Percentiles rank a stretch among this genome's conserved stretches.
These are phyloP conservation scores for Uloborus plumipes DNA, from an alignment of 2,888 invertebrate genomes.

Conservation along the genomic window DNA sequence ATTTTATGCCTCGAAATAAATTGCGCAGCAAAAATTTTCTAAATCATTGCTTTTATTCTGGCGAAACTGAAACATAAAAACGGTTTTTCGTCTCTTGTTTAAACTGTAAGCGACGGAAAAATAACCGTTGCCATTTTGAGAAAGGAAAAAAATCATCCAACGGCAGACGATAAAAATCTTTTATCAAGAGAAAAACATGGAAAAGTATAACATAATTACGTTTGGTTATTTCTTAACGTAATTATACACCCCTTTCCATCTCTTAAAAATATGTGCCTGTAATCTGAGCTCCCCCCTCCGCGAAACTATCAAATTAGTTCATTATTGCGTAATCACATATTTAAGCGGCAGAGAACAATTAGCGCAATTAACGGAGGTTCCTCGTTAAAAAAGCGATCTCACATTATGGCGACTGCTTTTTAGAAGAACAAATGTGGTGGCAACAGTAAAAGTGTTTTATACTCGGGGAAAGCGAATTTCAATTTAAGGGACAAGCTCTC, in stretches of 20 bases:
- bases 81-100: constrained; percentile 34
- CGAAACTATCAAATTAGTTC: constrained; percentile 58
- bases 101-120: constrained; percentile 46
- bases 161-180: constrained; percentile 41
- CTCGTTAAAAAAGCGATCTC: constrained; percentile 49
- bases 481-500: constrained; percentile 38
- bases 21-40: constrained; percentile 56
- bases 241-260: constrained; percentile 32
- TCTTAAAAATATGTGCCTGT: constrained; percentile 19
- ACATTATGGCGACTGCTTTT: constrained; percentile 15
- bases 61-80: constrained; percentile 43
- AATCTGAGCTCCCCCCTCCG: constrained; percentile 3
- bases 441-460: constrained; percentile 46
- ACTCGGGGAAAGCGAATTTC: constrained; percentile 30
- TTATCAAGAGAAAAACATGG: constrained; percentile 39
- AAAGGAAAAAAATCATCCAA: constrained; percentile 13
- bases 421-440: constrained; percentile 33
- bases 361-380: constrained; percentile 51
- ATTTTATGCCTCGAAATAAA: constrained; percentile 54
- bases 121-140: constrained; percentile 51
- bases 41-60: constrained; percentile 46
- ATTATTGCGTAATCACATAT: constrained; percentile 59
- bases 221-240: constrained; percentile 57
- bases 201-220: constrained; percentile 42
- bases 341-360: constrained; percentile 53